Base-by-base conservation (phyloP, 2,113 vertebrate species). In the Petrocephalus microphthalmus region DNA sequence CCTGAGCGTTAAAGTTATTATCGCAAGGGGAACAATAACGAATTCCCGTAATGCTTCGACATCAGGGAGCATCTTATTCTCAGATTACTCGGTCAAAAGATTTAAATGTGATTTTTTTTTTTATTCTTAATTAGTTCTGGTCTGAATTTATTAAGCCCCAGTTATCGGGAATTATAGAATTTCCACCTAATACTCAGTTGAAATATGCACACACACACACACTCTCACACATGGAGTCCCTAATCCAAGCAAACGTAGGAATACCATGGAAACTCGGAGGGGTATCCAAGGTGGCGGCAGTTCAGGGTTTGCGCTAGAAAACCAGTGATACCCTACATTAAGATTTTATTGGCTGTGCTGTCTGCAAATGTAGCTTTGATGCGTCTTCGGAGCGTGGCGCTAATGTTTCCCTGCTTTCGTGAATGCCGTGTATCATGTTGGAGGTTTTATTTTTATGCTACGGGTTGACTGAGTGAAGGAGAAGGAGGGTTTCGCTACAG, bases 241-340 rank as follows among this genome's bases (percentile, higher is more conserved):
- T 83, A n/a, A 83, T 83, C 45, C 81, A 83, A 83, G 45, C 20
- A 19, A 78, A 78, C 71, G 33, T 78, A 3, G 15, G 17, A 37
- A 78, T 78, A 47, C 81, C 81, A 83, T 83, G 81, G 81, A 83
- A 83, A 83, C 81, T 83, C 81, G 45, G 81, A 22, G 42, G 20
- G 45, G n/a, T 10, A 1, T 83, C 45, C 81, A 83, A 83, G 47
- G 81, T 22, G 81, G 81, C 81, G n/a, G n/a, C 45, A 4, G 45
- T 49, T 49, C 45, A 22, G 17, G 45, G 20, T 49, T 83, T 83
- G 49, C 49, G 81, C 45, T 83, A n/a, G 10, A 74, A 74, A 29
- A 29, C 25, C 67, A 11, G 67, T 74, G 29, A 33, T n/a, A 83
- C 81, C 37, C 81, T n/a, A 47, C 81, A 83, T 83, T 83, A n/a